Percentiles rank a stretch among this genome's conserved stretches.
phyloP scores from a whole-genome alignment of 2,797 vertebrate genomes.

The Fundulus diaphanus region DNA sequence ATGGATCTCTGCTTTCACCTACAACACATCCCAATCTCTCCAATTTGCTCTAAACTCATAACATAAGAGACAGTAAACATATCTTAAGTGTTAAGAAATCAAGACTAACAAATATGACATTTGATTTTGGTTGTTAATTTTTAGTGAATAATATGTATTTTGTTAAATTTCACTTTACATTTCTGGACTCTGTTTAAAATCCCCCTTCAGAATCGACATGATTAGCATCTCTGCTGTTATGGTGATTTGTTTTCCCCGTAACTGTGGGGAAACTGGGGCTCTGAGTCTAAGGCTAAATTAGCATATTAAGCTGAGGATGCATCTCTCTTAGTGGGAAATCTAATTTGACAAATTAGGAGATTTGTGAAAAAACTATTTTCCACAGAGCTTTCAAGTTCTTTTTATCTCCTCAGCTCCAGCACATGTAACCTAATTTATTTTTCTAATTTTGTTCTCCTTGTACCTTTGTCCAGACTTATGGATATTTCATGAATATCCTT shows the following conservation, averaged over 20 bases:
- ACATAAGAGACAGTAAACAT: constrained; percentile 16
- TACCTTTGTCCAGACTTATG: constrained; percentile 30
- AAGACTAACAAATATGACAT: constrained; percentile 8
- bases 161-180: constrained; percentile 39
- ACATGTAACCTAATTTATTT: background rate
- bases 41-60: constrained; percentile 14
- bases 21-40: constrained; percentile 29
- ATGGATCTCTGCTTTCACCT: constrained; percentile 27
- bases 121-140: background rate
- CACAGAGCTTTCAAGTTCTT: constrained; percentile 16
- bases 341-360: constrained; percentile 40
- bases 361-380: constrained; percentile 32
- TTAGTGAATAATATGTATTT: constrained; percentile 52
- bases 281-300: constrained; percentile 5
- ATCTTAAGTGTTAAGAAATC: constrained; percentile 7
- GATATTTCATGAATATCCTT: background rate
- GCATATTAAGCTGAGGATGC: constrained; percentile 20
- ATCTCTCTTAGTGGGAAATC: constrained; percentile 47
- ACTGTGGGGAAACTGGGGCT: constrained; percentile 5
- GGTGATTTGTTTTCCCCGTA: constrained; percentile 49
- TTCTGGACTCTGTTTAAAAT: constrained; percentile 39
- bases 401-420: constrained; percentile 16
- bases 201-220: constrained; percentile 26
- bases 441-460: constrained; percentile 16
- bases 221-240: constrained; percentile 37